A percentile compares a stretch with the other conserved stretches of the same genome.
These are phyloP conservation scores for Vimba vimba DNA, from an alignment of 2,113 vertebrate genomes.

Conservation along the genomic window DNA sequence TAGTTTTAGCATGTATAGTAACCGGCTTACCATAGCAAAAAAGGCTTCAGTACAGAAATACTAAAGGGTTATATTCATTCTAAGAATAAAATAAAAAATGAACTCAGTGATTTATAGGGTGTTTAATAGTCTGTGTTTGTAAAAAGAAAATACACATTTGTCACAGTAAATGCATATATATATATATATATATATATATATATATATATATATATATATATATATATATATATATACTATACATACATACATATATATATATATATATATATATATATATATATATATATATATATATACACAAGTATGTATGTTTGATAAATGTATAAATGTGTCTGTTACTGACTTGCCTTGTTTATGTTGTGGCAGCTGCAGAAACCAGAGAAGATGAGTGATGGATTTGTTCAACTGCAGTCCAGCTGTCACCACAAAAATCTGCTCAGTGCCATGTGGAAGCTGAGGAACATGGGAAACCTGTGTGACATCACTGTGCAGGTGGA, in stretches of 20 bases:
- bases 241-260: no score
- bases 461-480: slow-evolving; percentile 85
- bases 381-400: slow-evolving; percentile 81
- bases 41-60: neutral
- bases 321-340: neutral
- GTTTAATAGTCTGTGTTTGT: neutral
- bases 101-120: neutral
- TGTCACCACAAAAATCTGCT: slow-evolving; percentile 83
- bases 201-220: no score
- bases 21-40: neutral
- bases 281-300: neutral
- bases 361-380: slow-evolving; percentile 25
- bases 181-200: no score
- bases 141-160: no score
- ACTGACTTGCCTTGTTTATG: neutral
- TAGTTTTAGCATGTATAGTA: neutral
- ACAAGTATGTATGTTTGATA: neutral
- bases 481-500: slow-evolving; percentile 91
- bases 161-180: no score
- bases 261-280: no score
- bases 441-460: slow-evolving; percentile 87
- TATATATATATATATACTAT: neutral
- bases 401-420: slow-evolving; percentile 84
- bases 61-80: neutral
- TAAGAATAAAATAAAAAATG: neutral